Conservation (phyloP, 2,888 invertebrate species). For the Heliothis peltigera region DNA sequence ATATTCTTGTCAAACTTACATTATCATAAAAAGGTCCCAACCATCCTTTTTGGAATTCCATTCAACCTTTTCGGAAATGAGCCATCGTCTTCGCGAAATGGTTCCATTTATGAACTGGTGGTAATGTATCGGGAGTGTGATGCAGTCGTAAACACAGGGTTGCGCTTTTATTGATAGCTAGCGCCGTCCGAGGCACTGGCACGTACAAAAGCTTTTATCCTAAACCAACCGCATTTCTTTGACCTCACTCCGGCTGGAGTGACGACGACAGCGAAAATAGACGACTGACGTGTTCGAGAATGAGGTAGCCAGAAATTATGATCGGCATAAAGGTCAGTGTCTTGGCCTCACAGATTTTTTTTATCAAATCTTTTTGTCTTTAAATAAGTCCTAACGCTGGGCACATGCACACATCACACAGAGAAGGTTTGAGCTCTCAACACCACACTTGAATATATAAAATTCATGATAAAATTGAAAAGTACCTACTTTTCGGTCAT, state of each 20-base stretch:
- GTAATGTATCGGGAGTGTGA: conserved; percentile 41
- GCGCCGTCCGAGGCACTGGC: conserved; percentile 59
- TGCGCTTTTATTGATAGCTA: conserved; percentile 69
- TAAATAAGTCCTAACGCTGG: conserved; percentile 38
- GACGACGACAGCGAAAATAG: conserved; percentile 76
- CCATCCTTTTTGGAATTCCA: too few relatives aligned
- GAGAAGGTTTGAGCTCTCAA: too few relatives aligned
- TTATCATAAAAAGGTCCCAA: background rate
- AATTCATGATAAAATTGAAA: too few relatives aligned
- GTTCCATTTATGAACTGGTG: conserved; percentile 20
- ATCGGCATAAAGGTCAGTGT: conserved; percentile 79
- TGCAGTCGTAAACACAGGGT: conserved; percentile 67
- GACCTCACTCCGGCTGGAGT: conserved; percentile 70
- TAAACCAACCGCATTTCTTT: conserved; percentile 76
- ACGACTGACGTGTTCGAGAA: conserved; percentile 68
- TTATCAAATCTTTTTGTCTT: conserved; percentile 51
- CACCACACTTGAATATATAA: too few relatives aligned
- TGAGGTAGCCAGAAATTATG: conserved; percentile 74
- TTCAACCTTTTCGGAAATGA: too few relatives aligned
- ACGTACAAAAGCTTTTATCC: conserved; percentile 80
- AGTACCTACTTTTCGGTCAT: background rate
- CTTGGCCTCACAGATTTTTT: conserved; percentile 69
- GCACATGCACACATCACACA: too few relatives aligned
- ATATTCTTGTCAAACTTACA: conserved; percentile 13
- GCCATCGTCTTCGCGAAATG: background rate